phyloP scores from a whole-genome alignment of 2,888 invertebrate species.

The Agrotis clavis region DNA sequence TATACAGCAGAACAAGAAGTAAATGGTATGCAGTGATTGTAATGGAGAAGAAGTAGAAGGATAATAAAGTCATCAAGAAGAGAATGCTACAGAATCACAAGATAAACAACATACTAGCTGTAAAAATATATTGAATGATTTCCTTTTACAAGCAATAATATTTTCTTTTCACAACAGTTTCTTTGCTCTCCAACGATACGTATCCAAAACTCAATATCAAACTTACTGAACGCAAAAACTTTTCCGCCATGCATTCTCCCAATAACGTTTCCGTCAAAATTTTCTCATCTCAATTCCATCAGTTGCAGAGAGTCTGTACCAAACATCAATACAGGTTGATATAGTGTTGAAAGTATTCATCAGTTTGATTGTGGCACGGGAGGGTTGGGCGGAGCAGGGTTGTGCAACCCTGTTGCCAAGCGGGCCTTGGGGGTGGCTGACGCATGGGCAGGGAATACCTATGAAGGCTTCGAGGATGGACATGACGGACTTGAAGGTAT shows the following conservation, averaged over 20 bases:
- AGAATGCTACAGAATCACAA: rapidly evolving
- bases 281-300: constrained; percentile 61
- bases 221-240: constrained; percentile 30
- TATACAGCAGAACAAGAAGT: neutral
- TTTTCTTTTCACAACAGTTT: constrained; percentile 5
- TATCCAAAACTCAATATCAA: constrained; percentile 31
- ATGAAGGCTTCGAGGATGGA: constrained; percentile 51
- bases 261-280: constrained; percentile 46
- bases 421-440: constrained; percentile 71
- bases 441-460: constrained; percentile 73
- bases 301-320: constrained; percentile 52
- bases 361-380: constrained; percentile 83
- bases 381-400: constrained; percentile 74
- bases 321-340: constrained; percentile 65
- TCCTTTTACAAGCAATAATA: neutral
- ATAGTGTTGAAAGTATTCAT: constrained; percentile 86
- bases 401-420: constrained; percentile 81
- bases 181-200: constrained; percentile 20
- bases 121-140: neutral
- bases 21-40: neutral
- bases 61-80: neutral
- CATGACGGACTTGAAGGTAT: constrained; percentile 40
- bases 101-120: neutral
- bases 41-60: too few relatives aligned
- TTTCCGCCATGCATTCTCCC: constrained; percentile 39